Conservation (phyloP, 2,797 vertebrate genomes). For the Tadarida brasiliensis region DNA sequence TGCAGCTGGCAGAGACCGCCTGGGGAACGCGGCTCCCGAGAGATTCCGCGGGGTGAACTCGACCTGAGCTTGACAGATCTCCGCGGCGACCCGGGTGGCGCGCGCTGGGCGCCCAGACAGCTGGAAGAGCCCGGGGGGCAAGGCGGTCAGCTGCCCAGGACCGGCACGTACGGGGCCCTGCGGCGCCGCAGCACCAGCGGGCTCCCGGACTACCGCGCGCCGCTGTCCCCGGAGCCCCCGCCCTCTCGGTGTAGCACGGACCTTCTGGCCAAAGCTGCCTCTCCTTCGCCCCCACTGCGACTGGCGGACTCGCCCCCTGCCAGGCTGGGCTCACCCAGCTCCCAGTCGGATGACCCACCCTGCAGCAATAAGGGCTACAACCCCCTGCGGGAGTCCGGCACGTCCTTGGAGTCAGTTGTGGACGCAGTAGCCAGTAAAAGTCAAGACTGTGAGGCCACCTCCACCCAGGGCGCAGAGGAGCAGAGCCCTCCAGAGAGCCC, state of each 20-base stretch:
- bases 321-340: slow-evolving; percentile 87
- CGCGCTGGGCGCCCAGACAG: slow-evolving; percentile 38
- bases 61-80: slow-evolving; percentile 86
- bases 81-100: slow-evolving; percentile 59
- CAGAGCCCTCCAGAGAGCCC: slow-evolving; percentile 60
- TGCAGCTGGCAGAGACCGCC: slow-evolving; percentile 79
- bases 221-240: slow-evolving; percentile 80
- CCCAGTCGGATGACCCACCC: slow-evolving; percentile 91
- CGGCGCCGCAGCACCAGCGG: slow-evolving; percentile 89
- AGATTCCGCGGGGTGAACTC: slow-evolving; percentile 84
- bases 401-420: slow-evolving; percentile 93
- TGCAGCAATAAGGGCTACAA: slow-evolving; percentile 96
- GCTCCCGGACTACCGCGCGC: slow-evolving; percentile 83
- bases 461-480: slow-evolving; percentile 81
- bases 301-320: slow-evolving; percentile 76
- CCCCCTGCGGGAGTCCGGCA: slow-evolving; percentile 92
- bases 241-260: slow-evolving; percentile 82
- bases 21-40: slow-evolving; percentile 82
- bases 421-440: slow-evolving; percentile 84
- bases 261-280: slow-evolving; percentile 88
- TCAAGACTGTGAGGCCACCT: slow-evolving; percentile 84
- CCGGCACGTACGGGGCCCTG: slow-evolving; percentile 70
- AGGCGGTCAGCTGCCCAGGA: slow-evolving; percentile 79
- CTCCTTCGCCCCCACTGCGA: slow-evolving; percentile 85
- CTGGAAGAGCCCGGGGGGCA: slow-evolving; percentile 71